A percentile compares a stretch with the other conserved stretches of the same genome.
phyloP scores from a whole-genome alignment of 1,140 invertebrate species.

The Scaptodrosophila lebanonensis region DNA sequence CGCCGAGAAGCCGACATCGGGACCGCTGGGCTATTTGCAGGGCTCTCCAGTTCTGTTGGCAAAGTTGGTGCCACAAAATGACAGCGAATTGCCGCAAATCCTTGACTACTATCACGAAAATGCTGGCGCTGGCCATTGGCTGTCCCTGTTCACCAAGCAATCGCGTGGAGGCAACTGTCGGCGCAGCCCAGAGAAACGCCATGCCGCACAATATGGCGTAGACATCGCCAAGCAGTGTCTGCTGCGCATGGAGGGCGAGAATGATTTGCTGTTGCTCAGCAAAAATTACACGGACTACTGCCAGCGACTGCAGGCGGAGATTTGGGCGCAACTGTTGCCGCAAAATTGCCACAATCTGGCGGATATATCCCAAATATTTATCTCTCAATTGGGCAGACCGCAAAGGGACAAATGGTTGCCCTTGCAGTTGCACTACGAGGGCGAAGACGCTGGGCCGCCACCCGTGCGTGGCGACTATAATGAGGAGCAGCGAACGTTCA shows the following conservation, averaged over 20 bases:
- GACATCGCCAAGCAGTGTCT: slow-evolving; percentile 49
- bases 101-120: slow-evolving; percentile 42
- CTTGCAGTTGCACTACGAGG: slow-evolving; percentile 32
- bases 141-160: slow-evolving; percentile 23
- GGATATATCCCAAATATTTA: slow-evolving; percentile 22
- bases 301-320: slow-evolving; percentile 36
- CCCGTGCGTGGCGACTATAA: slow-evolving; percentile 37
- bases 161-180: slow-evolving; percentile 17
- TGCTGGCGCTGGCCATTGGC: slow-evolving; percentile 28
- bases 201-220: slow-evolving; percentile 44
- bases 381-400: slow-evolving; percentile 62
- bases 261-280: slow-evolving; percentile 9
- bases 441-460: slow-evolving; percentile 6
- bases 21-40: slow-evolving; percentile 56
- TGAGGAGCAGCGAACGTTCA: slow-evolving; percentile 39
- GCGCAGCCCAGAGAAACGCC: background rate
- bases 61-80: slow-evolving; percentile 26
- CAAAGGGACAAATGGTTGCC: slow-evolving; percentile 49
- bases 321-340: slow-evolving; percentile 45
- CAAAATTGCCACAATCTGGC: slow-evolving; percentile 23
- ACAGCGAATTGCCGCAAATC: slow-evolving; percentile 10
- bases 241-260: slow-evolving; percentile 15
- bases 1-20: slow-evolving; percentile 34
- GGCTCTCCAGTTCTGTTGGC: slow-evolving; percentile 52
- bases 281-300: slow-evolving; percentile 59